Conservation (phyloP, 2,797 vertebrate genomes). For the Syncerus caffer region DNA sequence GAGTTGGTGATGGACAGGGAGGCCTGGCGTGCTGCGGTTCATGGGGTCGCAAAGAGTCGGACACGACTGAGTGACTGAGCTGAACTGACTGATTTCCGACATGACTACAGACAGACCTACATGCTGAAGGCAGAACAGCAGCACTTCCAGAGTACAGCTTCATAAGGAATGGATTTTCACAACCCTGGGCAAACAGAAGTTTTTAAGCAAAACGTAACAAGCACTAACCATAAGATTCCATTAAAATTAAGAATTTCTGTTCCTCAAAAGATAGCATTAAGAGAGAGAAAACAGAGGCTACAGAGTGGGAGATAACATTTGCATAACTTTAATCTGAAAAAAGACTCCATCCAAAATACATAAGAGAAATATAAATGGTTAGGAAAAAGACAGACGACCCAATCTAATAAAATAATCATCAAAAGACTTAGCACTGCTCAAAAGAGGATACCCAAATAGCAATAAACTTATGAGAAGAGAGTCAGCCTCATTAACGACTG, state of each 20-base stretch:
- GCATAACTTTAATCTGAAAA: not conserved
- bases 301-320: not conserved
- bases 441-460: not conserved
- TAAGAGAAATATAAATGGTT: not conserved
- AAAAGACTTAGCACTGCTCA: not conserved
- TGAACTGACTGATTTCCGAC: not conserved
- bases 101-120: not conserved
- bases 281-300: not conserved
- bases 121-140: not conserved
- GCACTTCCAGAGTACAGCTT: not conserved
- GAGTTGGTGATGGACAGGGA: not conserved
- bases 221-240: not conserved
- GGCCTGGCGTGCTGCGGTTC: not conserved
- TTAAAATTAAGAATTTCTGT: conserved; percentile 17
- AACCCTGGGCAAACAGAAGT: not conserved
- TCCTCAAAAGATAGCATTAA: not conserved
- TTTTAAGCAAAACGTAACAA: not conserved
- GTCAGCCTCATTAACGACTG: not conserved
- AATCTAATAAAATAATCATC: not conserved
- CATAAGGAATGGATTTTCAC: not conserved
- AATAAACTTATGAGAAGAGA: not conserved
- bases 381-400: not conserved
- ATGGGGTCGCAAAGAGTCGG: not conserved
- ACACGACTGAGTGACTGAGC: accelerated
- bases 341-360: not conserved